phyloP scores from a whole-genome alignment of 2,113 vertebrate genomes.

The Lota lota region DNA sequence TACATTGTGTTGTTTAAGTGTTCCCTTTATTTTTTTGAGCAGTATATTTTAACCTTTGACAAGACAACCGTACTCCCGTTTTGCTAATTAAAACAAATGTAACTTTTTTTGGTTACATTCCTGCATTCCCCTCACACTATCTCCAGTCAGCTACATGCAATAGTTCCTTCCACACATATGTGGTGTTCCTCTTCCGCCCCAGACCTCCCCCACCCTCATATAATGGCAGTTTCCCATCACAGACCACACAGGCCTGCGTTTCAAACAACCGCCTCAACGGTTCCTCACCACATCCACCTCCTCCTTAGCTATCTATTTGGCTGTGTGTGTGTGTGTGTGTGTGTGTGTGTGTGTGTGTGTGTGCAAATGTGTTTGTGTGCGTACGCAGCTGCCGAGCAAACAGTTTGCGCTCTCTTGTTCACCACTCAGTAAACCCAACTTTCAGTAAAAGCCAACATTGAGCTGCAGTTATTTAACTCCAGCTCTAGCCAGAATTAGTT shows the following conservation, averaged over 20 bases:
- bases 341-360: constrained; percentile 15
- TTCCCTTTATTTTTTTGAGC: too few species aligned
- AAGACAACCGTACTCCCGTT: too few species aligned
- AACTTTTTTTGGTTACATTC: too few species aligned
- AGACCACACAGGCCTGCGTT: constrained; percentile 86
- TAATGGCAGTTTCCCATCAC: constrained; percentile 91
- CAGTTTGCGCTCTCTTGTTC: constrained; percentile 70
- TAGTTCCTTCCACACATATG: constrained; percentile 2
- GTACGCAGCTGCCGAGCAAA: constrained; percentile 57
- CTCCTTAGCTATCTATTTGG: constrained; percentile 21
- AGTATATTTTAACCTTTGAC: too few species aligned
- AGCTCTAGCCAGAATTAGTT: constrained; percentile 15
- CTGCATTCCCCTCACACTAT: too few species aligned
- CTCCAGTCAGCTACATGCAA: neutral
- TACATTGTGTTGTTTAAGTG: too few species aligned
- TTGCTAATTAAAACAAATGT: too few species aligned
- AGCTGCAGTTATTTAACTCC: constrained; percentile 16
- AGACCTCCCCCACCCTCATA: constrained; percentile 57
- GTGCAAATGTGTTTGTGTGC: constrained; percentile 44
- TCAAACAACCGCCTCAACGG: constrained; percentile 89
- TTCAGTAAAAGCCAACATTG: constrained; percentile 40
- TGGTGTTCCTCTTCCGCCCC: constrained; percentile 18
- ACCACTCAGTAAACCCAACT: constrained; percentile 77
- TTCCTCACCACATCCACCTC: constrained; percentile 90
- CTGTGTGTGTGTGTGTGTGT: neutral